These are phyloP conservation scores for Pristionchus arcanus DNA, from an alignment of 2,888 invertebrate genomes.

Conservation along the genomic window DNA sequence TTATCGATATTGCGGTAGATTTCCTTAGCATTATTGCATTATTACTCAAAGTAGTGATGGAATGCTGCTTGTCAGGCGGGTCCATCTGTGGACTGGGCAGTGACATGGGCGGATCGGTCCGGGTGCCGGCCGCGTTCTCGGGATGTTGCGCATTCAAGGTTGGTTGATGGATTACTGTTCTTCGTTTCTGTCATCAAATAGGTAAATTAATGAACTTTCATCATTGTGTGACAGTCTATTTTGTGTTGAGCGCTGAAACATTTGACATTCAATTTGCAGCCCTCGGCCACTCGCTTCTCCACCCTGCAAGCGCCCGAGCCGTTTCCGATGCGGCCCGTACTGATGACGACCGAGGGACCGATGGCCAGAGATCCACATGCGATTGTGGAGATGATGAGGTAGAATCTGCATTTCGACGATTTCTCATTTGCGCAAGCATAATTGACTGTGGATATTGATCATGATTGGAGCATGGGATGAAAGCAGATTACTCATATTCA, in stretches of 20 bases:
- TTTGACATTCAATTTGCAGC: slow-evolving; percentile 41
- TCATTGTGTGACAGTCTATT: no score
- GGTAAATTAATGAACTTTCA: no score
- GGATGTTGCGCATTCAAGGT: slow-evolving; percentile 79
- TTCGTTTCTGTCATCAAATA: not conserved
- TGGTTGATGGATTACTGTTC: no score
- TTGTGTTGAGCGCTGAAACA: not conserved
- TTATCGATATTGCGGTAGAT: no score
- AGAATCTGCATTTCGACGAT: no score
- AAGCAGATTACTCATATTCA: not conserved
- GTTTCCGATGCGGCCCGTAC: slow-evolving; percentile 59
- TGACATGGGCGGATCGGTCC: slow-evolving; percentile 81
- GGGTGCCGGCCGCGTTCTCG: slow-evolving; percentile 80
- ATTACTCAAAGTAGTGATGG: no score
- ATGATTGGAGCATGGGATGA: no score
- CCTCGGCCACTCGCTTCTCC: slow-evolving; percentile 55
- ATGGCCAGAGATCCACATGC: slow-evolving; percentile 59
- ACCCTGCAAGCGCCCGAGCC: slow-evolving; percentile 44
- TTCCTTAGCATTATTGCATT: no score
- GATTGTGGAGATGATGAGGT: slow-evolving; percentile 55
- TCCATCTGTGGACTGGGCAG: slow-evolving; percentile 76
- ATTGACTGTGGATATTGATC: no score
- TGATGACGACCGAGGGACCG: slow-evolving; percentile 59
- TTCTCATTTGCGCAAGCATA: no score
- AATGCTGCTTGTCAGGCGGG: slow-evolving; percentile 51